Base-by-base conservation (phyloP, 2,797 vertebrate species). In the Hoplostethus mediterraneus region DNA sequence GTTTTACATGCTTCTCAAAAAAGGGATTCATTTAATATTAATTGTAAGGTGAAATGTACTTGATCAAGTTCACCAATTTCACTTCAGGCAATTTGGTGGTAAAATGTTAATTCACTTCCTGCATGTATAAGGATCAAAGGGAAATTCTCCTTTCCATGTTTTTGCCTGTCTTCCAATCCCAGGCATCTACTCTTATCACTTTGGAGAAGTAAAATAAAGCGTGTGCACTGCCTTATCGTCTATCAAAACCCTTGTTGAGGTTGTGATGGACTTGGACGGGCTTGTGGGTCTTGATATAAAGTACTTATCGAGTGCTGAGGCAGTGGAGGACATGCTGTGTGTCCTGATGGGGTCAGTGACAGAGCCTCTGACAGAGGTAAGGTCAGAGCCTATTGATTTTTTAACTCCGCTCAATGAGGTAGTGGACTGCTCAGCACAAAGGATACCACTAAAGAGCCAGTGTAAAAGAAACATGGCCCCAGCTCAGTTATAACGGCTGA, bases 321-420 rank as follows among this genome's bases (percentile, higher is more conserved):
- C 79, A 69, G 56, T 63, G 54, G 75, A 84, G 77, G 85, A 83
- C 77, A 80, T 33, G 67, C 68, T 74, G 67, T 81, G 42, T 81
- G 85, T 85, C 86, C 80, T 82, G 85, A 83, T 83, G 80, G 84
- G 89, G 87, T 91, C 88, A 90, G 87, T 86, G 77, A 73, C 89
- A 91, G 68, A 78, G 80, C 65, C 80, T 80, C 77, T 67, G 84
- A 90, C 89, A 90, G 82, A 75, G 73, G 78, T 92, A 85, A 93
- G 92, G 93, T 95, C 92, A 93, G 83, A 91, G 82, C 79, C 77
- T 90, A 94, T 94, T 92, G 94, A 94, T 95, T 93, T 93, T 92
- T 81, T 77, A 80, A 73, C 86, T 71, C 80, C 67, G 85, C 60
- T 88, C 91, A 77, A 82, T 74, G 63, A 87, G 77, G 80, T 77